phyloP scores from a whole-genome alignment of 2,888 invertebrate genomes.

The Apodemia hepburni region DNA sequence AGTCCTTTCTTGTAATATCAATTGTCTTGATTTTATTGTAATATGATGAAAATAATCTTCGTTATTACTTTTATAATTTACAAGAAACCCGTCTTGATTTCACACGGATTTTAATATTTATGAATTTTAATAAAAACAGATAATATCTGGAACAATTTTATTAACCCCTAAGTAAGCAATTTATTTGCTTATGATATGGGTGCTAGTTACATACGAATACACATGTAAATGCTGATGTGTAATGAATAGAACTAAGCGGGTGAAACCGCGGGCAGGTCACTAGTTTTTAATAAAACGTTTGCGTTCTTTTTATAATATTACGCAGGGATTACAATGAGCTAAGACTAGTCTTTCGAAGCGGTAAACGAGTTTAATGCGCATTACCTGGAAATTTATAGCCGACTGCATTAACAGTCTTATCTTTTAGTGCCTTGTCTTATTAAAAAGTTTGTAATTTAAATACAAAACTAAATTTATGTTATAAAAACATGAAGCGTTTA shows the following conservation, averaged over 20 bases:
- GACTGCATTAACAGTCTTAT: constrained; percentile 28
- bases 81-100: no score
- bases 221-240: no score
- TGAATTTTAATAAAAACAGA: no score
- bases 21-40: constrained; percentile 9
- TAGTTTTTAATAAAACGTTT: no score
- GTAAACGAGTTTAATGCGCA: constrained; percentile 45
- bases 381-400: constrained; percentile 41
- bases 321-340: constrained; percentile 42
- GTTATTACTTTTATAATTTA: neutral
- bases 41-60: neutral
- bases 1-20: constrained; percentile 5
- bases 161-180: no score
- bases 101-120: no score
- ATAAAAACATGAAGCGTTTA: neutral
- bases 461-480: neutral
- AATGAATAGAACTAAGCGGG: no score
- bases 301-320: neutral
- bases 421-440: constrained; percentile 20
- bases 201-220: no score
- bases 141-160: no score
- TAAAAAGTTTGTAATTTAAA: constrained; percentile 13
- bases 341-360: constrained; percentile 41
- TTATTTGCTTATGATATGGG: no score
- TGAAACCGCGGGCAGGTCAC: no score